These are phyloP conservation scores for Callipepla californica DNA, from an alignment of 2,113 vertebrate species.

Conservation along the genomic window DNA sequence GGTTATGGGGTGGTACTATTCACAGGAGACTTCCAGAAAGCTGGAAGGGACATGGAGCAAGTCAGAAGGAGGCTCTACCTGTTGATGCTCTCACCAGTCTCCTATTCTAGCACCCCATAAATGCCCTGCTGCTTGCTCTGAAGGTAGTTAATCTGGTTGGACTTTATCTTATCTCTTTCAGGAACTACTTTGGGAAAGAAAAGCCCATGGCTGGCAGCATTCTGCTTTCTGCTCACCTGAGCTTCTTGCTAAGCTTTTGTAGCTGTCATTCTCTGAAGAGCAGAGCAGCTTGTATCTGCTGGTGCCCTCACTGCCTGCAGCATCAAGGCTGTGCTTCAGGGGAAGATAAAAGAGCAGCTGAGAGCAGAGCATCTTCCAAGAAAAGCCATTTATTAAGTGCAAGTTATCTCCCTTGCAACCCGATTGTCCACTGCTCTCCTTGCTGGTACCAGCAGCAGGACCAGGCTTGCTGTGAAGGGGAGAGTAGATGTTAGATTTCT, in stretches of 20 bases:
- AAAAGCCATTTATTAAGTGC: not conserved
- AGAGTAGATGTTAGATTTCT: not conserved
- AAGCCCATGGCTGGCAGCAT: not conserved
- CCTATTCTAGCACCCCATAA: not conserved
- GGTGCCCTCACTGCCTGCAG: not conserved
- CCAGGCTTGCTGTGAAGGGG: not conserved
- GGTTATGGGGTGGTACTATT: not conserved
- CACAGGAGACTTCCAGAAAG: not conserved
- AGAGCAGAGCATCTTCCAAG: accelerated
- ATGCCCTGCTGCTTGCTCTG: slow-evolving; percentile 34
- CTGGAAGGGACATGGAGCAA: not conserved
- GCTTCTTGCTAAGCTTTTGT: slow-evolving; percentile 6
- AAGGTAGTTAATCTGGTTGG: slow-evolving; percentile 15
- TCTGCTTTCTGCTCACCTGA: slow-evolving; percentile 24
- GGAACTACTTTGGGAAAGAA: not conserved
- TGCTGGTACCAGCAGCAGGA: not conserved
- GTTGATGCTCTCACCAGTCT: not conserved
- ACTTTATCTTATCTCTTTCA: slow-evolving; percentile 47
- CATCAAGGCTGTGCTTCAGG: not conserved
- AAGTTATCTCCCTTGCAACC: not conserved
- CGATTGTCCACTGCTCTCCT: not conserved
- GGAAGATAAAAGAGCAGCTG: not conserved
- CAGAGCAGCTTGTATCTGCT: not conserved
- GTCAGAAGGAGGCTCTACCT: slow-evolving; percentile 1
- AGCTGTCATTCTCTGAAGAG: not conserved